Conservation (phyloP, 2,113 vertebrate species). For the Dascyllus trimaculatus region DNA sequence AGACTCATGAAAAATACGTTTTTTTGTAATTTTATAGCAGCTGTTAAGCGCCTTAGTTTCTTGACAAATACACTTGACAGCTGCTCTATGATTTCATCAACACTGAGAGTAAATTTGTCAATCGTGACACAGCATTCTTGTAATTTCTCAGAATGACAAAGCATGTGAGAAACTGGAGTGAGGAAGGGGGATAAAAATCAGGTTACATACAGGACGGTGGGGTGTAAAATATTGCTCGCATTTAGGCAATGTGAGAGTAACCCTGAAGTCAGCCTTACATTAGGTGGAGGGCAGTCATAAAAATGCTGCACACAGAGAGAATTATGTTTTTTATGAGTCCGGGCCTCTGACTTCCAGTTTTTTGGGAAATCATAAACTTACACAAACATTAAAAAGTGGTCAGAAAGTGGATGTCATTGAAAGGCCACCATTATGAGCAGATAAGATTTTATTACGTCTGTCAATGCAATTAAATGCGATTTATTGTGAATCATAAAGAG, state of each 20-base stretch:
- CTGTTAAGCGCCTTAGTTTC: constrained; percentile 47
- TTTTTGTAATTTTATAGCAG: constrained; percentile 47
- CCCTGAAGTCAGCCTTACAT: constrained; percentile 47
- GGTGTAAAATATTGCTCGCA: constrained; percentile 49
- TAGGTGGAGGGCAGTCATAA: constrained; percentile 56
- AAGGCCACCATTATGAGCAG: constrained; percentile 61
- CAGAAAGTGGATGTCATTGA: constrained; percentile 59
- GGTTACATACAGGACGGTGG: not conserved
- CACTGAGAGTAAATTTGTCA: constrained; percentile 30
- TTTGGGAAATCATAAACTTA: constrained; percentile 77
- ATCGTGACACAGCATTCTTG: constrained; percentile 31
- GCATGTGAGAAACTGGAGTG: constrained; percentile 10
- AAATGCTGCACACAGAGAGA: constrained; percentile 58
- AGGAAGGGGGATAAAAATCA: constrained; percentile 23
- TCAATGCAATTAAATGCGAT: constrained; percentile 62
- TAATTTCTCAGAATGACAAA: constrained; percentile 30
- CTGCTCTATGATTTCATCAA: constrained; percentile 53
- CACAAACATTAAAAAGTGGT: constrained; percentile 61
- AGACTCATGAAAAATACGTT: constrained; percentile 36
- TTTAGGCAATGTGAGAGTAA: constrained; percentile 34
- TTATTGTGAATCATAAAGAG: constrained; percentile 66
- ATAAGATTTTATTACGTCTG: constrained; percentile 72
- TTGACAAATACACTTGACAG: constrained; percentile 18
- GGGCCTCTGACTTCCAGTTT: constrained; percentile 72
- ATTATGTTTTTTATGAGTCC: constrained; percentile 63